A percentile compares a stretch with the other conserved stretches of the same genome.
Evolutionary conservation across 2,113 vertebrate genomes (phyloP).

Genomic region (Gallinago jamesoni): DNA sequence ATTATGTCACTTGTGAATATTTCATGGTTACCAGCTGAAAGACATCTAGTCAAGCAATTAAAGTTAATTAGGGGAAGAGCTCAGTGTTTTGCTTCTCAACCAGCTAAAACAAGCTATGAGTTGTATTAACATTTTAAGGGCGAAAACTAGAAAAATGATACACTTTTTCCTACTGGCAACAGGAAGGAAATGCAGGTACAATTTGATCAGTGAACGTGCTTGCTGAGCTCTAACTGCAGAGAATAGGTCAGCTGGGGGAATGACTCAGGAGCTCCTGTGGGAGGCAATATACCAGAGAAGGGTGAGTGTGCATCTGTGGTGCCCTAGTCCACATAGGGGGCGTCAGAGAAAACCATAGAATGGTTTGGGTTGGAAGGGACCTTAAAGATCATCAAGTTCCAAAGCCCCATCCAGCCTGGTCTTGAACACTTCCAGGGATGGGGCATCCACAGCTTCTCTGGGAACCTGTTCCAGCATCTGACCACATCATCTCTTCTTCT

Average conservation of each 20-base stretch:
- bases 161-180: background rate
- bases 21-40: conserved; percentile 33
- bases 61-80: background rate
- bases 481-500: background rate
- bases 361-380: background rate
- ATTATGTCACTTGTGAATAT: conserved; percentile 13
- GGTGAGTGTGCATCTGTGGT: background rate
- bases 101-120: background rate
- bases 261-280: background rate
- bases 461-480: background rate
- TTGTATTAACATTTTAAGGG: background rate
- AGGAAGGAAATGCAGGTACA: background rate
- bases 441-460: background rate
- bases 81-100: background rate
- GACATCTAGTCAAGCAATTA: conserved; percentile 31
- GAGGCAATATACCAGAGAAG: background rate
- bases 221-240: background rate
- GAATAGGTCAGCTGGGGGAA: background rate
- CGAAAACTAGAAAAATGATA: background rate
- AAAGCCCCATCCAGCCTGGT: background rate
- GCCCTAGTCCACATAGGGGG: background rate
- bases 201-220: background rate
- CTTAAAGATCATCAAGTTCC: background rate
- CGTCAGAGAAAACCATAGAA: background rate
- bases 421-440: background rate